Evolutionary conservation across 2,888 invertebrate species (phyloP), one percentile per base, ranked within the genome.

Genomic region (Palloptera scutellata): DNA sequence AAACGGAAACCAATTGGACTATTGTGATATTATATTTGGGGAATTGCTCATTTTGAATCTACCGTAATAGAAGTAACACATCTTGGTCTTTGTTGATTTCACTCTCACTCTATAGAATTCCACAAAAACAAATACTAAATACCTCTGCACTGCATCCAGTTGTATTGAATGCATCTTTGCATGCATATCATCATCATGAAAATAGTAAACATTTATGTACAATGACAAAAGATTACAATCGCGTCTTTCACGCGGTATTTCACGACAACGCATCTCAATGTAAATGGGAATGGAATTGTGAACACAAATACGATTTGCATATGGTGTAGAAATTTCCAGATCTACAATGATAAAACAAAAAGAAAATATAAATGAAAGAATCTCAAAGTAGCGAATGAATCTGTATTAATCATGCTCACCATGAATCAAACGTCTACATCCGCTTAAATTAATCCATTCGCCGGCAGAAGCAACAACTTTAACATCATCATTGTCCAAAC

Each of bases 171-270:
- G 81, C 70, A 78, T 76, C 61, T 80, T 80, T 3, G 82, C 80
- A 6, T 78, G 72, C 64, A 79, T 66, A 45, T 83, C 82, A 68
- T 80, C 81, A 60, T 83, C 82, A 58, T 84, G 78, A 55, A 76
- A 85, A 69, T 80, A 84, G 70, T 85, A 84, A 1, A 85, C 77
- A 67, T 85, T 85, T 15, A 85, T 79, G 63, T 85, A 84, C 51
- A 83, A 72, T 3, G 84, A 81, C 11, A 81, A 73, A n/a, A 85
- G 68, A 58, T 80, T 79, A 60, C 81, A 80, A 55, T 82, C 82
- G 1, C 85, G 78, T 48, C 75, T 75, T 60, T 80, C 78, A 43
- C 80, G 78, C 1, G 79, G 78, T 61, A 82, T 61, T 48, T 79
- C 75, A 53, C 76, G 77, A 11, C 81, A 78, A 2, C 84, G 79